Conservation (phyloP, 2,888 invertebrate species). For the Drosophila birchii region DNA sequence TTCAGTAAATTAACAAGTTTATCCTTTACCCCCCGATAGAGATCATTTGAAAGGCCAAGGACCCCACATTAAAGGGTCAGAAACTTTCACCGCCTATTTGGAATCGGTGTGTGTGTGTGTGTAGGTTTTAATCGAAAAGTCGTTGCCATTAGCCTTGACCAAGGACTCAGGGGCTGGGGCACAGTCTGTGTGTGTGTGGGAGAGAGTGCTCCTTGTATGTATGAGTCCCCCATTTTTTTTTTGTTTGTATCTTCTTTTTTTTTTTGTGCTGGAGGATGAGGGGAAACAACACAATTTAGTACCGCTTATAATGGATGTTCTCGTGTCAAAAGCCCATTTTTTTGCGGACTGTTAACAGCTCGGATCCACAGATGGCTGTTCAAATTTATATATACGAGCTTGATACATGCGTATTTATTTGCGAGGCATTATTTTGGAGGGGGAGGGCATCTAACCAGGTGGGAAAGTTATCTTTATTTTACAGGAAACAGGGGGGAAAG, state of each 20-base stretch:
- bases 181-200: slow-evolving; percentile 1
- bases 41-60: not conserved
- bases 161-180: not conserved
- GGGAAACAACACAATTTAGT: slow-evolving; percentile 80
- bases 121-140: slow-evolving; percentile 14
- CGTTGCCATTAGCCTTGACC: slow-evolving; percentile 27
- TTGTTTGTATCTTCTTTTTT: not conserved
- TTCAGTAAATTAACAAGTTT: not conserved
- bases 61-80: not conserved
- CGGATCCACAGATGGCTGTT: slow-evolving; percentile 42
- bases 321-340: slow-evolving; percentile 82
- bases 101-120: not conserved
- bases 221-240: slow-evolving; percentile 25
- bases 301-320: slow-evolving; percentile 74
- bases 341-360: slow-evolving; percentile 58
- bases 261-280: not conserved
- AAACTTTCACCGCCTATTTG: not conserved
- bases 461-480: slow-evolving; percentile 53
- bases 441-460: slow-evolving; percentile 3
- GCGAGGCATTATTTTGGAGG: not conserved
- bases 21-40: not conserved
- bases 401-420: slow-evolving; percentile 20
- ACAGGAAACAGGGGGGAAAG: not conserved
- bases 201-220: slow-evolving; percentile 16
- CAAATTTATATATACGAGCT: slow-evolving; percentile 33